These are phyloP conservation scores for Channa maculata DNA, from an alignment of 2,113 vertebrate species.

Conservation along the genomic window DNA sequence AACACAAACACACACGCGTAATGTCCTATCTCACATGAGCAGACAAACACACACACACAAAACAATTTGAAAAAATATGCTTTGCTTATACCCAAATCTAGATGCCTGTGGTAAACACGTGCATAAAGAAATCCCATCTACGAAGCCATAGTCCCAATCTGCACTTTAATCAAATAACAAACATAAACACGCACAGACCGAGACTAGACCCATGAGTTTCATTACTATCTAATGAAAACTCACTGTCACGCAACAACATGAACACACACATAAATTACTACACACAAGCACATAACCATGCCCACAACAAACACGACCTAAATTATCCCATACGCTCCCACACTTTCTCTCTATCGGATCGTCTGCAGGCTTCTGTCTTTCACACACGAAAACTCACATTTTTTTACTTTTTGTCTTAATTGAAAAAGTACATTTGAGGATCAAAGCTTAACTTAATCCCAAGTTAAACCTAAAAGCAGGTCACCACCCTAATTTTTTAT, in stretches of 20 bases:
- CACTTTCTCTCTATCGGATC: constrained; percentile 1
- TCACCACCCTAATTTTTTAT: no score
- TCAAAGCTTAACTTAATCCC: neutral
- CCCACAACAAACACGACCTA: constrained; percentile 41
- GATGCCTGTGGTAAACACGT: neutral
- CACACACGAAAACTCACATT: neutral
- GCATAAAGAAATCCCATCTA: neutral
- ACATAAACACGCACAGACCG: no score
- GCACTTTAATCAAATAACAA: neutral
- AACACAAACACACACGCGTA: constrained; percentile 10
- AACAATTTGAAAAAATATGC: neutral
- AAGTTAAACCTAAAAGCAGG: neutral
- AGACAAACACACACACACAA: neutral
- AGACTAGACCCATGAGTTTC: neutral
- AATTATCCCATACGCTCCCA: constrained; percentile 26
- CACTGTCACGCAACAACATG: neutral
- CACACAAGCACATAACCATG: neutral
- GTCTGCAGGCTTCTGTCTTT: neutral
- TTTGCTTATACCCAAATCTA: constrained; percentile 1
- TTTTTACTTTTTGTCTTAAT: no score
- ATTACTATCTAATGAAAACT: neutral
- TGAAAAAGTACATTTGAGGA: no score
- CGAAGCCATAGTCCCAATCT: neutral
- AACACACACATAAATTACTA: neutral
- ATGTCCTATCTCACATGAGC: constrained; percentile 10